Evolutionary conservation across 2,888 invertebrate genomes (phyloP).

Genomic region (Baronia brevicornis): DNA sequence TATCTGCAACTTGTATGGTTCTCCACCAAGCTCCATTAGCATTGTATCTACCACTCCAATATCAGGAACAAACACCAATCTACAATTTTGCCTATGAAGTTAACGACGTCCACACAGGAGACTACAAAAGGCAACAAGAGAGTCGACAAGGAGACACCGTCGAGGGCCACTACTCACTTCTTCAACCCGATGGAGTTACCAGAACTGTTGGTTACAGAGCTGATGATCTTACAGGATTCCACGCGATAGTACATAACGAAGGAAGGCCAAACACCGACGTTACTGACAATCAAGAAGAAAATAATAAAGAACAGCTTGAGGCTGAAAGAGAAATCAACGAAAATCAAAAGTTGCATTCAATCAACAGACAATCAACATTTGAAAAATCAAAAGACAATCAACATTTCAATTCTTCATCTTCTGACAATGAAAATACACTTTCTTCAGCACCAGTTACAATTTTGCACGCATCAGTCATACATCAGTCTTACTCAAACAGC

Average conservation of each 20-base stretch:
- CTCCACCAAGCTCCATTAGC: constrained; percentile 30
- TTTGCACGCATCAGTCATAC: constrained; percentile 47
- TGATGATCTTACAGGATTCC: constrained; percentile 65
- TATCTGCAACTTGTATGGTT: constrained; percentile 43
- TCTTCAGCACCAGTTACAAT: constrained; percentile 37
- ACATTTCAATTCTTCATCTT: too few species aligned
- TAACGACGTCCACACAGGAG: constrained; percentile 63
- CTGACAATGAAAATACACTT: constrained; percentile 13
- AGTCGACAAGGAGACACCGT: constrained; percentile 58
- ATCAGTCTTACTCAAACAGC: too few species aligned
- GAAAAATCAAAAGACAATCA: constrained; percentile 6
- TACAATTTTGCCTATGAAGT: constrained; percentile 71
- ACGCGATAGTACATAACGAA: constrained; percentile 62
- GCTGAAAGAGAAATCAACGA: constrained; percentile 1
- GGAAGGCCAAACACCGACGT: constrained; percentile 5
- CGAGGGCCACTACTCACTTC: constrained; percentile 62
- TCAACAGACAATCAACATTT: too few species aligned
- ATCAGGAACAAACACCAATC: constrained; percentile 36
- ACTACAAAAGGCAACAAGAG: constrained; percentile 67
- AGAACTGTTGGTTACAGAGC: constrained; percentile 70
- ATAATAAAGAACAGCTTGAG: constrained; percentile 2
- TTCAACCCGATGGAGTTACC: constrained; percentile 65
- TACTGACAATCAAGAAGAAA: constrained; percentile 2
- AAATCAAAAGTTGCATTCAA: too few species aligned
- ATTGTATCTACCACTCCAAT: constrained; percentile 3